Base-by-base conservation (phyloP, 2,113 vertebrate genomes). In the Laticauda laticaudata region DNA sequence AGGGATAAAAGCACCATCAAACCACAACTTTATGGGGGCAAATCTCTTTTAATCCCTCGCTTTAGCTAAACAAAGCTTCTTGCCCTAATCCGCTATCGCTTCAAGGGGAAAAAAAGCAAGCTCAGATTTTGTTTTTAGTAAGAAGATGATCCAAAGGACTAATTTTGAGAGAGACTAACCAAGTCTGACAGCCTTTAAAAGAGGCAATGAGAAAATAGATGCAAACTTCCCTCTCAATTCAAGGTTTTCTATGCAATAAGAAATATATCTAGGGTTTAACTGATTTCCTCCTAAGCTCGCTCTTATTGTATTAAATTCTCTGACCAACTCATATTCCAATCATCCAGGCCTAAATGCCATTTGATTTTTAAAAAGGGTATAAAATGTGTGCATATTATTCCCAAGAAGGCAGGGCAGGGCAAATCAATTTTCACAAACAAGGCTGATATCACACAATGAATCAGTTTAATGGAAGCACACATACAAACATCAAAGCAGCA, bases 1-100 rank as follows among this genome's bases (percentile, higher is more conserved):
- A 98, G 98, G 98, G 98, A 99, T 99, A 99, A 99, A 99, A 99
- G 98, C 98, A 98, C 98, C 98, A 99, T 99, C 98, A 99, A 99
- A 99, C 98, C 98, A 98, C 98, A 98, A 99, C 98, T 99, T 99
- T 99, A 99, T 99, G 98, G 98, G 98, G 98, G 98, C 98, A 99
- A 99, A 99, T 99, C 98, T 99, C 98, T 98, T 98, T 98, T 99
- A 99, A 99, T 99, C 98, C 98, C 97, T 98, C 98, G 98, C 98
- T 99, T 99, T 99, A 99, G 98, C 98, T 98, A 98, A 99, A 99
- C 98, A 99, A 99, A 99, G 98, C 97, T 97, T 96, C 97, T 98
- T 96, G 97, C 98, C 98, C 98, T 99, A 98, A 99, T 99, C 98
- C 98, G 98, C 98, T 98, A 98, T 98, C 97, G 98, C 98, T 98